Evolutionary conservation across 2,113 vertebrate species (phyloP).

Genomic region (Strix aluco): DNA sequence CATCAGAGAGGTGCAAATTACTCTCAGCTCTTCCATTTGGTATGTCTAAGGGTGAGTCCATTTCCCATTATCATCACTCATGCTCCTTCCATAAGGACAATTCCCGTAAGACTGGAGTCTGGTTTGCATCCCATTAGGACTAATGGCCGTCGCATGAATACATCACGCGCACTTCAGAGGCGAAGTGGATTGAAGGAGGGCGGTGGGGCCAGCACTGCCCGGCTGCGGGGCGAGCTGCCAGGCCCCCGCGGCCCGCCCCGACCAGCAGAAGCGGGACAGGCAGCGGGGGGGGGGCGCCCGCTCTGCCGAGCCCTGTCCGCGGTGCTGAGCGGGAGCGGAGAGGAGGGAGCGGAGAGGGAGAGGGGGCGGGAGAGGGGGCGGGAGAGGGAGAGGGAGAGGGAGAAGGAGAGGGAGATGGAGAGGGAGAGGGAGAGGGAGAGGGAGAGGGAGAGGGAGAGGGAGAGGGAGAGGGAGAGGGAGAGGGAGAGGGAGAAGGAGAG

Average conservation of each 20-base stretch:
- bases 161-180: rapidly evolving
- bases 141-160: rapidly evolving
- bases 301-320: background rate
- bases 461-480: too few species aligned
- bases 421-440: too few species aligned
- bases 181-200: rapidly evolving
- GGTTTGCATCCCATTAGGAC: background rate
- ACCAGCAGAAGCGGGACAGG: background rate
- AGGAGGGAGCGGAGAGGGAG: background rate
- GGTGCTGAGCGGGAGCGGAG: background rate
- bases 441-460: too few species aligned
- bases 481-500: too few species aligned
- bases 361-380: too few species aligned
- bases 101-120: background rate
- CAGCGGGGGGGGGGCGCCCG: too few species aligned
- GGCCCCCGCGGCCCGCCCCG: too few species aligned
- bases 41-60: background rate
- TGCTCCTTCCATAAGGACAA: background rate
- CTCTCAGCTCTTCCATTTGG: background rate
- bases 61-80: slow-evolving; percentile 19
- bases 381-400: too few species aligned
- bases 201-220: rapidly evolving
- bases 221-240: background rate
- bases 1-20: background rate
- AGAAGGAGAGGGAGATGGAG: too few species aligned